Evolutionary conservation across 2,113 vertebrate species (phyloP).

Genomic region (Tetraodon nigroviridis): DNA sequence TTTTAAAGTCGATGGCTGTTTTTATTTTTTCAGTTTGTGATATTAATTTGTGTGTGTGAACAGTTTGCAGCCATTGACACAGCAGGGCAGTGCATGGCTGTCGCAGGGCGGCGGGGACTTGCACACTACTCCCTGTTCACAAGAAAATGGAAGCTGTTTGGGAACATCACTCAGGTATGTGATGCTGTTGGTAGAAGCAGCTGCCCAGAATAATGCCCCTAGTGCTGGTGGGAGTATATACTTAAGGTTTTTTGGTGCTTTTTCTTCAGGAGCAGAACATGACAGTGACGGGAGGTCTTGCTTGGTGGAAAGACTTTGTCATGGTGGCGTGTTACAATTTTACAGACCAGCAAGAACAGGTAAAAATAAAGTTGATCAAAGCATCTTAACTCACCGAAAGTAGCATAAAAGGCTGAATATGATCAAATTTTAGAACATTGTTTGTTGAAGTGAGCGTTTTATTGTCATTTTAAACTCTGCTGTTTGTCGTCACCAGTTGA

Average conservation of each 20-base stretch:
- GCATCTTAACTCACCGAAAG: too few species aligned
- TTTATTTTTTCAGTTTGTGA: slow-evolving; percentile 7
- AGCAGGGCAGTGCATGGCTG: slow-evolving; percentile 90
- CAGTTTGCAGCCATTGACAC: slow-evolving; percentile 97
- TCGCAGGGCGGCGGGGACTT: slow-evolving; percentile 94
- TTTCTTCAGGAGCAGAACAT: slow-evolving; percentile 91
- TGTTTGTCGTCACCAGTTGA: slow-evolving; percentile 72
- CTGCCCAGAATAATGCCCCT: too few species aligned
- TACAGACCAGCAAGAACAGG: slow-evolving; percentile 93
- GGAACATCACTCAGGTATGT: slow-evolving; percentile 94
- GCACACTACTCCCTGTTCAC: slow-evolving; percentile 95
- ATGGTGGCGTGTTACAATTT: slow-evolving; percentile 96
- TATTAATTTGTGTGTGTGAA: slow-evolving; percentile 12
- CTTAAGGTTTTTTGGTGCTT: neutral
- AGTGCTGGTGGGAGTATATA: neutral
- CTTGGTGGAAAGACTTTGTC: slow-evolving; percentile 97
- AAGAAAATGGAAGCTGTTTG: slow-evolving; percentile 98
- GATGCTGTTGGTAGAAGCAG: neutral
- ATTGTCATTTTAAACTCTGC: neutral
- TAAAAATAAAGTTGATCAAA: slow-evolving; percentile 52
- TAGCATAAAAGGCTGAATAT: too few species aligned
- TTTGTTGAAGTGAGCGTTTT: too few species aligned
- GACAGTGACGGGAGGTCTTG: slow-evolving; percentile 92
- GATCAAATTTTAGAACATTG: too few species aligned
- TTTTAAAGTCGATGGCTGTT: neutral